phyloP scores from a whole-genome alignment of 1,140 invertebrate genomes.

The Prorops nasuta region DNA sequence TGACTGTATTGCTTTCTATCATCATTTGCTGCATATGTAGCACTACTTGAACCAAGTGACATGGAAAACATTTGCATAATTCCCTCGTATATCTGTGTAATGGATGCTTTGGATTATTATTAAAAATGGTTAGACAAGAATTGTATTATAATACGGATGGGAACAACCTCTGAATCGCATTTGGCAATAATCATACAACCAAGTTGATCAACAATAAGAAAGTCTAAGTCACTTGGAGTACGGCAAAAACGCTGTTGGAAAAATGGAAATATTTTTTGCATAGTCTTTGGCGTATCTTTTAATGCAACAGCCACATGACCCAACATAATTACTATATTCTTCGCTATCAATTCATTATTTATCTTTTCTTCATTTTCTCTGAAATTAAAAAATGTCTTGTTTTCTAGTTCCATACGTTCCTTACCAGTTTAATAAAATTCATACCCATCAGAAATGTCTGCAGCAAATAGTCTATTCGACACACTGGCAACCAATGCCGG shows the following conservation, averaged over 20 bases:
- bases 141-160: slow-evolving; percentile 25
- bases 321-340: slow-evolving; percentile 96
- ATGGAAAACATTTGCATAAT: slow-evolving; percentile 99
- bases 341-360: slow-evolving; percentile 74
- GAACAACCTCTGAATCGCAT: slow-evolving; percentile 64
- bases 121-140: not conserved
- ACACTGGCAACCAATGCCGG: slow-evolving; percentile 91
- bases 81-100: slow-evolving; percentile 76
- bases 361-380: slow-evolving; percentile 39
- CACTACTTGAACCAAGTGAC: slow-evolving; percentile 87
- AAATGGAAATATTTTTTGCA: slow-evolving; percentile 94
- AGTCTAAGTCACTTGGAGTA: slow-evolving; percentile 84
- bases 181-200: slow-evolving; percentile 96
- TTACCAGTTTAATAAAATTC: not conserved
- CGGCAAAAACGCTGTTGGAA: slow-evolving; percentile 95
- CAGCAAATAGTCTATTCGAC: slow-evolving; percentile 91
- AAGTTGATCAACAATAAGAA: slow-evolving; percentile 93
- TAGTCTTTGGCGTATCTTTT: slow-evolving; percentile 88
- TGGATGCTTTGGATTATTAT: slow-evolving; percentile 1
- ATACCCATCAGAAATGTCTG: slow-evolving; percentile 76
- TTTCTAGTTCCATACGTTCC: not conserved
- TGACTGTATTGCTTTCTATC: slow-evolving; percentile 81
- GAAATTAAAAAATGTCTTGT: slow-evolving; percentile 4
- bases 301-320: slow-evolving; percentile 95
- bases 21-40: slow-evolving; percentile 77